These are phyloP conservation scores for Shinisaurus crocodilurus DNA, from an alignment of 2,113 vertebrate species.

Conservation along the genomic window DNA sequence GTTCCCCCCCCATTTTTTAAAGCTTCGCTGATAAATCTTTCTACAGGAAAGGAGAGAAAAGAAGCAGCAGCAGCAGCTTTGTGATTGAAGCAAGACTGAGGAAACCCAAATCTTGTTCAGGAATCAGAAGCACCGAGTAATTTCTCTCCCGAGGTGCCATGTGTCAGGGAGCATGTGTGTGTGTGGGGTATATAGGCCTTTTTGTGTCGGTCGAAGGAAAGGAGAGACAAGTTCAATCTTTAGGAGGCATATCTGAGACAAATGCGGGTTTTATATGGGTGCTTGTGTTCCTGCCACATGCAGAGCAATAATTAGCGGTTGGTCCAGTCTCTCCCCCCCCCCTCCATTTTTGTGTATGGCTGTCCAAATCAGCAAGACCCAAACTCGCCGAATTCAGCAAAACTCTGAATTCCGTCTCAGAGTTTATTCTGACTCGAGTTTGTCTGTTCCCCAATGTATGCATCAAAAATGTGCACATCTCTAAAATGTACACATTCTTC, in stretches of 20 bases:
- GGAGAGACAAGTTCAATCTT: background rate
- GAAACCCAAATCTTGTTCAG: background rate
- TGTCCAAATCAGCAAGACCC: no score
- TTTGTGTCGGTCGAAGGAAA: background rate
- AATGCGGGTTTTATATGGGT: background rate
- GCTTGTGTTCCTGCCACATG: background rate
- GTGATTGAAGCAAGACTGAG: background rate
- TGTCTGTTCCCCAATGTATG: no score
- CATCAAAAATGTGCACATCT: no score
- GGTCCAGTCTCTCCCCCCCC: no score
- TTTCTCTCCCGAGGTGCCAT: background rate
- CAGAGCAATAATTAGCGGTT: background rate
- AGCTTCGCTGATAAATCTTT: background rate
- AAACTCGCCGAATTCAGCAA: no score
- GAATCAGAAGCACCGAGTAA: background rate
- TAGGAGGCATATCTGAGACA: background rate
- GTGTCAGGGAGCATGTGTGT: background rate
- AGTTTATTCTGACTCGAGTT: no score
- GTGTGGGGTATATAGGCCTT: background rate
- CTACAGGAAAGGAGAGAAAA: background rate
- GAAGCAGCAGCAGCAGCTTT: accelerated
- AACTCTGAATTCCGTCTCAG: no score
- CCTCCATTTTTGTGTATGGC: no score
- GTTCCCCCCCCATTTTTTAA: background rate
- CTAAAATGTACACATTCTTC: no score